Conservation (phyloP, 2,797 vertebrate genomes). For the Rhadinocentrus ornatus region DNA sequence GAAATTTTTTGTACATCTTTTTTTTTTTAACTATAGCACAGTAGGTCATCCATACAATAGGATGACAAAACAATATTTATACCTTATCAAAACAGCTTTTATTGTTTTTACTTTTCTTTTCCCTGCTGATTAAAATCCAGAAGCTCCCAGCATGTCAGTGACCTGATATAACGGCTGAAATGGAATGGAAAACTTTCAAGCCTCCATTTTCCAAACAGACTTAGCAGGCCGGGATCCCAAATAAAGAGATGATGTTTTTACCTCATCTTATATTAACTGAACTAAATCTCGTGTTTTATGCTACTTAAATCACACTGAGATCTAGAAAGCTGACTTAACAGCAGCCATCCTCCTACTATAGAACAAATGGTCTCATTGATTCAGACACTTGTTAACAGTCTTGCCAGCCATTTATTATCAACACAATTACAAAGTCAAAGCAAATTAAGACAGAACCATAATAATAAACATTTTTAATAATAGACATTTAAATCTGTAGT, state of each 20-base stretch:
- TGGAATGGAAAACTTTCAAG: neutral
- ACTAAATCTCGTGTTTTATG: neutral
- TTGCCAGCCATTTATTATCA: conserved; percentile 80
- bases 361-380: neutral
- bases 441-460: conserved; percentile 54
- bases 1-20: neutral
- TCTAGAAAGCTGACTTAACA: neutral
- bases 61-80: neutral
- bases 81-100: neutral
- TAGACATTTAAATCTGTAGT: conserved; percentile 72
- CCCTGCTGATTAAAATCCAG: neutral
- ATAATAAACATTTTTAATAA: conserved; percentile 54
- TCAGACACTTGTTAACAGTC: conserved; percentile 66
- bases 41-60: neutral
- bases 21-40: neutral
- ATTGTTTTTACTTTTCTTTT: neutral
- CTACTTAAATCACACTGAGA: neutral
- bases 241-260: neutral
- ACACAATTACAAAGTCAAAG: conserved; percentile 69
- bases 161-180: neutral
- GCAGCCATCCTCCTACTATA: neutral
- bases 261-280: neutral
- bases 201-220: neutral
- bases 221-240: neutral
- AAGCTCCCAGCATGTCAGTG: neutral